Conservation (phyloP, 2,797 vertebrate genomes). For the Melanotaenia maccullochi region DNA sequence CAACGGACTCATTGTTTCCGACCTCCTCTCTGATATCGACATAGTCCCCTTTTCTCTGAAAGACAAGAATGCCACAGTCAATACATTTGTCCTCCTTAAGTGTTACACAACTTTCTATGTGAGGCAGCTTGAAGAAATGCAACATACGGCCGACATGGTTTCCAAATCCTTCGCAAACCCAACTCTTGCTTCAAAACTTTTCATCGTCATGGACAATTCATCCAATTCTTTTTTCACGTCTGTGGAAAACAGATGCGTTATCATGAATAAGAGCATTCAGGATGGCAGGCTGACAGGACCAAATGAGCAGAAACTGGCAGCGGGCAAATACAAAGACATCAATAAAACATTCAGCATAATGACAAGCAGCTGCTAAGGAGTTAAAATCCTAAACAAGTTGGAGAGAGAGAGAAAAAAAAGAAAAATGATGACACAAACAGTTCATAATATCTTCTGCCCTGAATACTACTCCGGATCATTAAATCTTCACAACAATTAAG, state of each 20-base stretch:
- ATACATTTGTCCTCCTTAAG: constrained; percentile 1
- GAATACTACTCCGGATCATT: constrained; percentile 97
- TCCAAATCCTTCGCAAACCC: constrained; percentile 89
- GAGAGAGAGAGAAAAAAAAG: not conserved
- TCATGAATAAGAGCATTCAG: constrained; percentile 25
- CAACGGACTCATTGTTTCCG: constrained; percentile 70
- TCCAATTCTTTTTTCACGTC: constrained; percentile 91
- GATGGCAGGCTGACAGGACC: constrained; percentile 10
- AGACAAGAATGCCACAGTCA: constrained; percentile 47
- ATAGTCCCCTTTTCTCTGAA: constrained; percentile 87
- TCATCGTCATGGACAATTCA: constrained; percentile 88
- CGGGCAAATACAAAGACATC: constrained; percentile 1
- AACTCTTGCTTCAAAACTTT: constrained; percentile 91
- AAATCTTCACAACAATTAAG: constrained; percentile 99
- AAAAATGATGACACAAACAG: constrained; percentile 94
- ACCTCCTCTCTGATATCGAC: constrained; percentile 94
- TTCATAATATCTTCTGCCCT: constrained; percentile 98
- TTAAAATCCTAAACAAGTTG: constrained; percentile 87
- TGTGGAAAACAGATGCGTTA: constrained; percentile 63
- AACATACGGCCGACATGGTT: constrained; percentile 86
- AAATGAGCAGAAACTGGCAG: constrained; percentile 2
- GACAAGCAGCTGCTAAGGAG: constrained; percentile 50
- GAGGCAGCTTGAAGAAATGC: not conserved
- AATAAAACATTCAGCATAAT: constrained; percentile 29
- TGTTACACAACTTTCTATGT: not conserved